A percentile compares a stretch with the other conserved stretches of the same genome.
Evolutionary conservation across 2,797 vertebrate species (phyloP).

Genomic region (Astyanax mexicanus): DNA sequence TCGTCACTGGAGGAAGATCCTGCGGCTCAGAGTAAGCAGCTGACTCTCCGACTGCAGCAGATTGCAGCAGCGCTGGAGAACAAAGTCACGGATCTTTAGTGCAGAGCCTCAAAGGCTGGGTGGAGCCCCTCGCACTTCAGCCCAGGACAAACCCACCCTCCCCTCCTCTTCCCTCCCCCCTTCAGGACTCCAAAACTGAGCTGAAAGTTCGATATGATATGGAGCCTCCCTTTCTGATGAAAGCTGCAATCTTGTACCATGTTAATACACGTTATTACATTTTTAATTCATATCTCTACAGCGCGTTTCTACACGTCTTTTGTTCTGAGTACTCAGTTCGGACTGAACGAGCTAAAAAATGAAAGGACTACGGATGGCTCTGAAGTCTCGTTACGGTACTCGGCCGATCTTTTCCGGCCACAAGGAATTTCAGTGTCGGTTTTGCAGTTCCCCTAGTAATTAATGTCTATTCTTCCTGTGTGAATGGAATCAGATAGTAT

Average conservation of each 20-base stretch:
- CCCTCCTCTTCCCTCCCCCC: background rate
- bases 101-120: constrained; percentile 29
- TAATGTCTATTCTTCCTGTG: constrained; percentile 51
- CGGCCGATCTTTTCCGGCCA: constrained; percentile 30
- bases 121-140: background rate
- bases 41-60: constrained; percentile 87
- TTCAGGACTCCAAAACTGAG: background rate
- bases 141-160: background rate
- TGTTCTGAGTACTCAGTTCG: constrained; percentile 13
- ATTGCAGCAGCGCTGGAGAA: constrained; percentile 87
- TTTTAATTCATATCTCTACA: background rate
- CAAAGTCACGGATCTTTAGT: constrained; percentile 89
- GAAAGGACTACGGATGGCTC: background rate
- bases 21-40: constrained; percentile 87
- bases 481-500: constrained; percentile 53
- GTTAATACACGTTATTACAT: background rate
- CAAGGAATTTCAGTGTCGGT: constrained; percentile 31
- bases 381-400: constrained; percentile 33
- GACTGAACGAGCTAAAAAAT: background rate
- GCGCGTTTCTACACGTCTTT: constrained; percentile 14
- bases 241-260: constrained; percentile 10
- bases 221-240: constrained; percentile 17
- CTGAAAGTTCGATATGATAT: background rate
- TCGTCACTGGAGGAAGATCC: constrained; percentile 46
- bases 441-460: constrained; percentile 38